Evolutionary conservation across 2,113 vertebrate species (phyloP), one percentile per base, ranked within the genome.

Genomic region (Pungitius pungitius): DNA sequence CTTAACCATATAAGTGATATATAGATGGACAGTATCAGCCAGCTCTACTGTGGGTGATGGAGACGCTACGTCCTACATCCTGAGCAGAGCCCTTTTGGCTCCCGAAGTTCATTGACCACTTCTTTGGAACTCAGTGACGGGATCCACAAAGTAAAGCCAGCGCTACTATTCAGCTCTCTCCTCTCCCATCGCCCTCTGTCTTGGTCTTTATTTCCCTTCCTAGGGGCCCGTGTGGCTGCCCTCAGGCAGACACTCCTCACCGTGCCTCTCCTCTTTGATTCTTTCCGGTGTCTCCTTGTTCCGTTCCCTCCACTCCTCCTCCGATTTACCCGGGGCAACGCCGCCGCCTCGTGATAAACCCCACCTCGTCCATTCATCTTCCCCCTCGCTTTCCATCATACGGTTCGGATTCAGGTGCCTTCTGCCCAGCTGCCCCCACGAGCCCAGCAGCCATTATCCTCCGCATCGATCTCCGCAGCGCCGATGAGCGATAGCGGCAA

Each of bases 401-500:
- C 5, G 27, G 52, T 56, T 65, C 27, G 22, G 68, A 81, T 81
- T 79, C 77, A 37, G 75, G 47, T 18, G 65, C 30, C 60, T 64
- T n/a, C 49, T 45, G 56, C 63, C 3, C 2, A 33, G 47, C 27
- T 69, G 20, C 49, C 49, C 54, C 81, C 81, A 63, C 30, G 33
- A 75, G 54, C 62, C 60, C 37, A 3, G 52, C 37, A 4, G 47
- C 82, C 73, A 84, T 87, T 85, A 90, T 78, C 69, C 68, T 43
- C 49, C 0, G 39, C 77, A 88, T 91, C 35, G 81, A 91, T 89
- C 87, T 64, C 49, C 40, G 58, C 61, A 18, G 51, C 70, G 56
- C 72, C 63, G 51, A 82, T 84, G 69, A 88, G 63, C 24, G 71
- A 88, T 69, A 15, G 81, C 61, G 3, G 40, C 55, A 33, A 35